Evolutionary conservation across 1,140 invertebrate species (phyloP), one percentile per base, ranked within the genome.

Genomic region (Drosophila leontia): DNA sequence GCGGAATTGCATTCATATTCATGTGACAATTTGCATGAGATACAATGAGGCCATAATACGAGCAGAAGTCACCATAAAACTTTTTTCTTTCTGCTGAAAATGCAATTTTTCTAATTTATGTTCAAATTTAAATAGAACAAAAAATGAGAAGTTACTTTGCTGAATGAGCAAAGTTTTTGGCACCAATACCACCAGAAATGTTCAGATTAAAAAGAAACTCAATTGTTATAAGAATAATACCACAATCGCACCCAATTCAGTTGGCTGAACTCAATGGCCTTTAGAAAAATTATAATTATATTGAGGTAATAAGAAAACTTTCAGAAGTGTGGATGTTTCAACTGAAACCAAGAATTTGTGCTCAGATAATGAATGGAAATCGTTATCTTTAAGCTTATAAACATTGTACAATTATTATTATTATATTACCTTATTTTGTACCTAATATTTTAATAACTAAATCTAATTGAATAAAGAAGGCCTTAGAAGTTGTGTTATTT

Each of bases 1-100:
- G 41, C 68, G 37, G 53, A 72, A 72, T 72, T 37, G 69, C 69
- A 72, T 72, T 72, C 69, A 72, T 72, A 72, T 72, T 72, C 69
- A 72, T 72, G 69, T 72, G 69, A 72, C 69, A 72, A 72, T 72
- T 72, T 72, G 67, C 69, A 72, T 72, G 69, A 71, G 67, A 72
- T 72, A 72, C 69, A 72, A 72, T 72, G 69, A 70, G 69, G 45
- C 67, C 69, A 72, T 72, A 71, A 72, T 72, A 72, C 35, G 55
- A 72, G 67, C 37, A 72, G 37, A 72, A 71, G 53, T 72, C 68
- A 35, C 44, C 65, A 71, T 48, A 59, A 45, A 69, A 67, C 47
- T 23, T 55, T 68, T 55, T 55, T 67, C 48, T 34, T 50, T 53
- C 34, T 70, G 63, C 62, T 70, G 32, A 71, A 72, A 71, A 59